These are phyloP conservation scores for Trachelipus rathkii DNA, from an alignment of 1,140 invertebrate genomes.

Conservation along the genomic window DNA sequence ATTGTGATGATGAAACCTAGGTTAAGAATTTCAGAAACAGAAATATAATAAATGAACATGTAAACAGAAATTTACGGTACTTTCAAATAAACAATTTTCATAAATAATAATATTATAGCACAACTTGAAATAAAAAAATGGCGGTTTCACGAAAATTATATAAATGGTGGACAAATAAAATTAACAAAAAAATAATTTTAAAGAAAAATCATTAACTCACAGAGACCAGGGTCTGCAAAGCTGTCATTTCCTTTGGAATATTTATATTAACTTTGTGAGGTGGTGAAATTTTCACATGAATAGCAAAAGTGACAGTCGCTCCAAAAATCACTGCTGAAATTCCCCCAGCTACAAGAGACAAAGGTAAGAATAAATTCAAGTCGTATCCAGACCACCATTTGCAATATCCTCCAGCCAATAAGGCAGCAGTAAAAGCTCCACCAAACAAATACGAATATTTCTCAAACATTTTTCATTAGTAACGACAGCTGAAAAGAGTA, in stretches of 20 bases:
- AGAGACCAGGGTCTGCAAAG: neutral
- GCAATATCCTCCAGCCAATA: neutral
- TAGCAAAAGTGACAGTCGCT: neutral
- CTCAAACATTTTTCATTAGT: neutral
- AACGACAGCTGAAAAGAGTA: too few relatives aligned
- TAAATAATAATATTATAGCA: too few relatives aligned
- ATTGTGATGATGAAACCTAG: too few relatives aligned
- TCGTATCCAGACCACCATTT: neutral
- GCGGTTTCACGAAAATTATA: too few relatives aligned
- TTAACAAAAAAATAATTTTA: too few relatives aligned
- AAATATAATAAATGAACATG: too few relatives aligned
- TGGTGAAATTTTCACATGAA: neutral
- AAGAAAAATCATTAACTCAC: neutral
- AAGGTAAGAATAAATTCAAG: neutral
- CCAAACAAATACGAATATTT: neutral
- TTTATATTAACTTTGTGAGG: neutral
- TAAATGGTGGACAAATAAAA: too few relatives aligned
- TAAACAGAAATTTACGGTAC: too few relatives aligned
- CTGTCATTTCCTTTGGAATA: neutral
- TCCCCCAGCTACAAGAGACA: neutral
- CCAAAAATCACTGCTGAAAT: constrained; percentile 1
- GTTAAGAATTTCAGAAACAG: too few relatives aligned
- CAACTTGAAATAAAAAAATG: too few relatives aligned
- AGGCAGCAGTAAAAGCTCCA: neutral
- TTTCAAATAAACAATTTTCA: too few relatives aligned